phyloP scores from a whole-genome alignment of 1,140 invertebrate genomes.

The Ips typographus region DNA sequence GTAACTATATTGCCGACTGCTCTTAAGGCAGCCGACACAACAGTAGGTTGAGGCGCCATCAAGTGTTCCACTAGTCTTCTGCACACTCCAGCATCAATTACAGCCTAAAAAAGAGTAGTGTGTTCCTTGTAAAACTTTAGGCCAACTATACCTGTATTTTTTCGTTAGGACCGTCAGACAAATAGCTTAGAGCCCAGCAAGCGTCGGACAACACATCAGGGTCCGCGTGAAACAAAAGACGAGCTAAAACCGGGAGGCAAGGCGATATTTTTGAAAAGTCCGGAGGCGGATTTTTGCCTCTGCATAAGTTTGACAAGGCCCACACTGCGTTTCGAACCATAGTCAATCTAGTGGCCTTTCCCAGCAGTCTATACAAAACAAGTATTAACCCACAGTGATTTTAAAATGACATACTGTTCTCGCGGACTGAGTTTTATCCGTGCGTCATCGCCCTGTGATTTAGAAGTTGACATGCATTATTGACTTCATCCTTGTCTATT shows the following conservation, averaged over 20 bases:
- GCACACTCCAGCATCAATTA: slow-evolving; percentile 95
- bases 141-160: slow-evolving; percentile 78
- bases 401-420: background rate
- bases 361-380: slow-evolving; percentile 68
- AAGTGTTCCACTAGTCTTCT: slow-evolving; percentile 90
- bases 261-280: slow-evolving; percentile 85
- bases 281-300: slow-evolving; percentile 95
- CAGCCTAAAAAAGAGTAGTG: slow-evolving; percentile 63
- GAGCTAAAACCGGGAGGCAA: slow-evolving; percentile 84
- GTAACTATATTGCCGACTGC: slow-evolving; percentile 98
- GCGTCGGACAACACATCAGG: slow-evolving; percentile 91
- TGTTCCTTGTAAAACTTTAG: background rate
- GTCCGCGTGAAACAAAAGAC: slow-evolving; percentile 87
- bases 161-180: slow-evolving; percentile 96
- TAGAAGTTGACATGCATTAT: too few species aligned
- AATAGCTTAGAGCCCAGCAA: slow-evolving; percentile 93
- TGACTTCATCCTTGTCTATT: too few species aligned
- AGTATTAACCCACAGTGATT: background rate
- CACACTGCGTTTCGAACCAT: slow-evolving; percentile 98
- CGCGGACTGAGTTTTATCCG: too few species aligned
- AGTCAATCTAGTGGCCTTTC: slow-evolving; percentile 75
- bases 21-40: slow-evolving; percentile 91
- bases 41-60: slow-evolving; percentile 86
- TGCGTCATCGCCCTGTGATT: too few species aligned
- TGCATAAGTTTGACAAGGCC: slow-evolving; percentile 94